These are phyloP conservation scores for Chaetophractus vellerosus DNA, from an alignment of 2,797 vertebrate genomes.

Conservation along the genomic window DNA sequence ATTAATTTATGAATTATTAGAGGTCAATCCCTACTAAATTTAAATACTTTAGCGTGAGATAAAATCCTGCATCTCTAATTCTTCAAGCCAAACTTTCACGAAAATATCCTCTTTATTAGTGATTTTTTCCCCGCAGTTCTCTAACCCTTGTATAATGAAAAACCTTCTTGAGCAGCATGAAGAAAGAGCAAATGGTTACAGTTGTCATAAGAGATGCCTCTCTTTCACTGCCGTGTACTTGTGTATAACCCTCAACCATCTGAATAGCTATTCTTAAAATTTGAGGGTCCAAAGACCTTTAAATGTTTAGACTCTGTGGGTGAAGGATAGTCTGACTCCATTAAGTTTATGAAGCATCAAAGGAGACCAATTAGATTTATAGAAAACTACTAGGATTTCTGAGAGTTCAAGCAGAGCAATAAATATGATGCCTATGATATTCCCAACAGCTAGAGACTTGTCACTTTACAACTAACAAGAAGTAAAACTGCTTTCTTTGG, in stretches of 20 bases:
- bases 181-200: background rate
- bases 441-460: background rate
- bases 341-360: background rate
- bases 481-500: background rate
- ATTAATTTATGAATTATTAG: constrained; percentile 14
- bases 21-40: background rate
- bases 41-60: background rate
- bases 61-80: constrained; percentile 1
- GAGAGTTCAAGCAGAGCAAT: background rate
- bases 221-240: background rate
- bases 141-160: background rate
- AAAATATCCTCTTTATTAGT: background rate
- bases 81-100: constrained; percentile 3
- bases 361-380: background rate
- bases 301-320: background rate
- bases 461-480: background rate
- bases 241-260: background rate
- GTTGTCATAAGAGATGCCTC: background rate
- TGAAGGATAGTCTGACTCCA: background rate
- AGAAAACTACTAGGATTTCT: background rate
- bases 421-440: background rate
- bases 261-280: background rate
- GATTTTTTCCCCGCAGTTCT: background rate
- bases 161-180: background rate
- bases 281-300: background rate